A percentile compares a stretch with the other conserved stretches of the same genome.
phyloP scores from a whole-genome alignment of 2,797 vertebrate genomes.

The Echiichthys vipera region DNA sequence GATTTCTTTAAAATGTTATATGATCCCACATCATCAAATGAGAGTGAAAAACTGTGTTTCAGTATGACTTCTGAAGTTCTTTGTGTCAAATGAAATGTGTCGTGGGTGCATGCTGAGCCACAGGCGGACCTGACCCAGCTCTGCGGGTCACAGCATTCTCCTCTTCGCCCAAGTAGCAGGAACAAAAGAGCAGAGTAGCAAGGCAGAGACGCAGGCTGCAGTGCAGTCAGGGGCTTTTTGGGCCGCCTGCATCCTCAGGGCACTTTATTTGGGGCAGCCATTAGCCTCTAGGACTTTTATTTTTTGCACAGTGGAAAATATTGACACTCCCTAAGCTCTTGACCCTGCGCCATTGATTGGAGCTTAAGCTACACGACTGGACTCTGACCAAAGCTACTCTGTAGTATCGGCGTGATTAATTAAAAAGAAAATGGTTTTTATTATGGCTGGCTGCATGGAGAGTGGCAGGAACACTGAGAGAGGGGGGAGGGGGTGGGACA shows the following conservation, averaged over 20 bases:
- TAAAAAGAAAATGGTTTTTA: constrained; percentile 91
- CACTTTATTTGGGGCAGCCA: constrained; percentile 82
- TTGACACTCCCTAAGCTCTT: constrained; percentile 73
- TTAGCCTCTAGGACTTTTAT: constrained; percentile 76
- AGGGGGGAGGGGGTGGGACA: constrained; percentile 15
- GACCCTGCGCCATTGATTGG: constrained; percentile 85
- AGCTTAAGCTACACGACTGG: constrained; percentile 80
- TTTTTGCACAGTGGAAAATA: constrained; percentile 86
- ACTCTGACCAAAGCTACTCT: constrained; percentile 73
- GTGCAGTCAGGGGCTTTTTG: constrained; percentile 56
- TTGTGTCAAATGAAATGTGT: constrained; percentile 13
- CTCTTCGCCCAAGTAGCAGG: constrained; percentile 53
- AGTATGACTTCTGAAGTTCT: constrained; percentile 14
- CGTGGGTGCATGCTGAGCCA: not conserved
- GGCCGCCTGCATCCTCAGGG: constrained; percentile 68
- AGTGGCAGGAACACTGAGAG: constrained; percentile 47
- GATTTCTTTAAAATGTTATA: not conserved
- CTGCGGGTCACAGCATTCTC: constrained; percentile 52
- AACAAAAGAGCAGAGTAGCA: constrained; percentile 63
- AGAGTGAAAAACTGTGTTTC: not conserved
- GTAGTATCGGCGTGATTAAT: constrained; percentile 89
- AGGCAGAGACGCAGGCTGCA: constrained; percentile 31
- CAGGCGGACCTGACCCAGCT: constrained; percentile 17
- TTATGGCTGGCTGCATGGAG: constrained; percentile 83
- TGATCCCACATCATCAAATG: not conserved